Evolutionary conservation across 2,888 invertebrate species (phyloP).

Genomic region (Embidobia sp.): DNA sequence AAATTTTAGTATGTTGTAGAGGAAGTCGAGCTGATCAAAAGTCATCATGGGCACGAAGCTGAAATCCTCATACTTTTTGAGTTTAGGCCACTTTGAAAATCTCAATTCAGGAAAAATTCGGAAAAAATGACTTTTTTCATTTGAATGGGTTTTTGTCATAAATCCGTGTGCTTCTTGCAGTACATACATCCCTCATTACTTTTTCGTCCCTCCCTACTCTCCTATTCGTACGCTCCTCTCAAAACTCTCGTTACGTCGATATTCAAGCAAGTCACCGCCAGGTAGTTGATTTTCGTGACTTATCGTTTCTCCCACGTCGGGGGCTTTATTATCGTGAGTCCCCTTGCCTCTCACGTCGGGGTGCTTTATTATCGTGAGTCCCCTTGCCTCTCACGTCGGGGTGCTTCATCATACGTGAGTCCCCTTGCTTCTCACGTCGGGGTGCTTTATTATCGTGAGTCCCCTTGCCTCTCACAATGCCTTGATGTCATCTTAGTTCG

Average conservation of each 20-base stretch:
- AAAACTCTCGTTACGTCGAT: too few species aligned
- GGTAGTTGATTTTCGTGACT: neutral
- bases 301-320: too few species aligned
- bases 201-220: too few species aligned
- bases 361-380: neutral
- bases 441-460: neutral
- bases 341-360: neutral
- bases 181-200: too few species aligned
- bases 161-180: too few species aligned
- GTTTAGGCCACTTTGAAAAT: neutral
- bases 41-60: neutral
- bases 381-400: neutral
- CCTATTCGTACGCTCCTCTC: too few species aligned
- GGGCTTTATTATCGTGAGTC: neutral
- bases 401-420: neutral
- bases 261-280: too few species aligned
- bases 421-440: neutral
- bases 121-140: too few species aligned
- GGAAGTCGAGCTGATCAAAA: constrained; percentile 11
- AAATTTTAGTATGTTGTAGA: constrained; percentile 6
- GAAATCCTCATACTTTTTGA: neutral
- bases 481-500: too few species aligned
- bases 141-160: too few species aligned
- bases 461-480: neutral
- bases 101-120: constrained; percentile 1